Conservation (phyloP, 1,140 invertebrate genomes). For the Trinorchestia longiramus region DNA sequence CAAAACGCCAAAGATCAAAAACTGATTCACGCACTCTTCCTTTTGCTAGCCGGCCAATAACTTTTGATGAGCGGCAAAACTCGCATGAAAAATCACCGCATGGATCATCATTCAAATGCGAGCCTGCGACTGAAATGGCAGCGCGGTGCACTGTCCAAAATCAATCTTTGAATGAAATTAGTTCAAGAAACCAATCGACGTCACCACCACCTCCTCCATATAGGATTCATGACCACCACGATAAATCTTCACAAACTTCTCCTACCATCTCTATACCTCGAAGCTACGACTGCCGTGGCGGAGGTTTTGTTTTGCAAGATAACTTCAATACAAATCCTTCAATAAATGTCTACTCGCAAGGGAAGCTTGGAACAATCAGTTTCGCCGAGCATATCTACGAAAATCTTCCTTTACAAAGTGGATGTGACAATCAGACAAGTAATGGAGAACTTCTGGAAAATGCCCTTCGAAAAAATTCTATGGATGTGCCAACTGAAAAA, state of each 20-base stretch:
- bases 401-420: not conserved
- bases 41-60: not conserved
- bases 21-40: not conserved
- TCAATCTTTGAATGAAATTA: not conserved
- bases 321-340: not conserved
- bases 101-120: not conserved
- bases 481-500: not conserved
- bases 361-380: not conserved
- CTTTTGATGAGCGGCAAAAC: not conserved
- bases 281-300: not conserved
- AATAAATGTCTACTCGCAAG: not conserved
- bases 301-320: not conserved
- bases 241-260: conserved; percentile 36
- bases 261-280: not conserved
- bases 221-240: not conserved
- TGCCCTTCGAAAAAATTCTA: not conserved
- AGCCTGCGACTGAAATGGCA: not conserved
- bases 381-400: not conserved
- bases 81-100: not conserved
- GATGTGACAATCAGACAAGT: not conserved
- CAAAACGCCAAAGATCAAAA: not conserved
- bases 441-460: not conserved
- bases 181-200: not conserved
- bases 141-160: not conserved
- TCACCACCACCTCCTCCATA: conserved; percentile 16